Base-by-base conservation (phyloP, 2,113 vertebrate genomes). In the Cryptomyrus ogoouensis region DNA sequence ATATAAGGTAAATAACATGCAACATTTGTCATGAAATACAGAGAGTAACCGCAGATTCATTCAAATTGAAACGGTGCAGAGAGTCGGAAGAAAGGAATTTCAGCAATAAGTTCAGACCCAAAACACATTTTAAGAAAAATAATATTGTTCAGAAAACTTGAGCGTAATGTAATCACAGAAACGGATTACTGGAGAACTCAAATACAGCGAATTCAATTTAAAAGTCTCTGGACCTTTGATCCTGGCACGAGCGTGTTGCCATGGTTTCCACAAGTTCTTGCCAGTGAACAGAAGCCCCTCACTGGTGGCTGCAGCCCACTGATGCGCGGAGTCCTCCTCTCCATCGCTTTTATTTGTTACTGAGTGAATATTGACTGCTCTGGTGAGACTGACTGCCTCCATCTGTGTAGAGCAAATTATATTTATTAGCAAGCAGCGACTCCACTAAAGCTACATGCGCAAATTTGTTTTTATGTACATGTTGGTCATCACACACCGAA, bases 151-250 rank as follows among this genome's bases (percentile, higher is more conserved):
- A 74, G 66, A 31, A 39, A 77, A 35, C 70, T 13, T 35, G 70
- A 42, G 13, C 2, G 15, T 19, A 19, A 77, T 39, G 15, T 77
- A 77, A 77, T 77, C 3, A 6, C 1, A 31, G 70, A 15, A 35
- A 74, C 0, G 2, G 15, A 77, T 19, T 9, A 47, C 4, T 49
- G 83, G 44, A 80, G 74, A 39, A 35, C 35, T 80, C 74, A 80
- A 56, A 85, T 49, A 49, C 21, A 27, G 84, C 47, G 9, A 27
- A 87, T 42, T 46, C 2, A 58, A 27, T 19, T 62, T 50, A 87
- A 87, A n/a, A 39, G 27, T 56, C 31, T 87, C 94, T 1, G 94
- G 84, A 96, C 96, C 96, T 96, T 94, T 96, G 90, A 95, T 91
- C 58, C 89, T 56, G 27, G 91, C 91, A 2, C 94, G 92, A 1